A percentile compares a stretch with the other conserved stretches of the same genome.
Evolutionary conservation across 2,888 invertebrate genomes (phyloP).

Genomic region (Caenorhabditis doughertyi): DNA sequence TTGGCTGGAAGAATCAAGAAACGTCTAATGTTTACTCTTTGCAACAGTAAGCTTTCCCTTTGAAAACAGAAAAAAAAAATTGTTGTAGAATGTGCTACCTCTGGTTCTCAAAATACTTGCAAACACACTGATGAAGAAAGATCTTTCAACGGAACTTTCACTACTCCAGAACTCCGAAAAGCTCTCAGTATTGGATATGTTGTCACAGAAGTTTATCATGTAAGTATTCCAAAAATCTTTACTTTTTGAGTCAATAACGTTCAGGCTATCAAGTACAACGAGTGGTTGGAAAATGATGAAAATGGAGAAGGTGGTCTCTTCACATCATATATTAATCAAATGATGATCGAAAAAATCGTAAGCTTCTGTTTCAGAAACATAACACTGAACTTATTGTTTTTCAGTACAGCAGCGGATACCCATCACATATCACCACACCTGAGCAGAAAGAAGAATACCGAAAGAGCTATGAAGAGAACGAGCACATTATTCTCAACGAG

Average conservation of each 20-base stretch:
- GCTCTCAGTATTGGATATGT: slow-evolving; percentile 1
- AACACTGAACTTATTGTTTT: background rate
- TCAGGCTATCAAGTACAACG: background rate
- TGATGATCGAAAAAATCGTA: slow-evolving; percentile 20
- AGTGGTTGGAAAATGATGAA: background rate
- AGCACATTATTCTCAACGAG: background rate
- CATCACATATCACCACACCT: background rate
- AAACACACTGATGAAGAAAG: background rate
- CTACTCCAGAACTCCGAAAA: slow-evolving; percentile 6
- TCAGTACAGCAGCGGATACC: slow-evolving; percentile 15
- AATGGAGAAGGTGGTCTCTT: slow-evolving; percentile 8
- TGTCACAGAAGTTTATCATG: background rate
- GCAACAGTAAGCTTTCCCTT: background rate
- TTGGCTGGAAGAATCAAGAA: background rate
- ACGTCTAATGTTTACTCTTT: slow-evolving; percentile 10
- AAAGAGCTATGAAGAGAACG: background rate
- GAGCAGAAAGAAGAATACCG: background rate
- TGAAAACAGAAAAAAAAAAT: background rate
- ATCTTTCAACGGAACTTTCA: slow-evolving; percentile 6
- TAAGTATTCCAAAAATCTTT: background rate
- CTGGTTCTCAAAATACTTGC: background rate
- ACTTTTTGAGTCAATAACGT: background rate
- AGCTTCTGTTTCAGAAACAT: background rate
- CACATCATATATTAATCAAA: slow-evolving; percentile 16
- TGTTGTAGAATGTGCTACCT: background rate